Evolutionary conservation across 2,113 vertebrate genomes (phyloP).

Genomic region (Gadus macrocephalus): DNA sequence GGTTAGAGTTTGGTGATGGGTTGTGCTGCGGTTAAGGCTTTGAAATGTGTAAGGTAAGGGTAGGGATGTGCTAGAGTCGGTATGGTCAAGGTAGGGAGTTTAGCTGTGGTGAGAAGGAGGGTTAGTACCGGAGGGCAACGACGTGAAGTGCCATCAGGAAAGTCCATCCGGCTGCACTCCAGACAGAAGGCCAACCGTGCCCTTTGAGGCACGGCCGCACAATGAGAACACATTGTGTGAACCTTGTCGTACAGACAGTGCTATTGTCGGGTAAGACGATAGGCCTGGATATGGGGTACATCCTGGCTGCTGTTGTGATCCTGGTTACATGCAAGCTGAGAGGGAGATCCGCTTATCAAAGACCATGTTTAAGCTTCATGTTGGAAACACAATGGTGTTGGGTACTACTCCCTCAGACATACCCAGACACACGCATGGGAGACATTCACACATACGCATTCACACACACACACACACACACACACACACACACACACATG

Average conservation of each 20-base stretch:
- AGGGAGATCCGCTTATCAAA: constrained; percentile 64
- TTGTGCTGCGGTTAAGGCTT: too few species aligned
- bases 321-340: constrained; percentile 54
- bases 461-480: background rate
- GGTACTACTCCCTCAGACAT: background rate
- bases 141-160: too few species aligned
- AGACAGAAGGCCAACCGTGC: constrained; percentile 57
- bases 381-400: constrained; percentile 50
- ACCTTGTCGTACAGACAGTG: constrained; percentile 65
- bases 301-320: constrained; percentile 57
- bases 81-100: too few species aligned
- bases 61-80: too few species aligned
- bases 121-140: too few species aligned
- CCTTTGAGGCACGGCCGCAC: constrained; percentile 47
- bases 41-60: too few species aligned
- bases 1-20: too few species aligned
- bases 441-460: constrained; percentile 10
- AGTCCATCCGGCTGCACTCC: background rate
- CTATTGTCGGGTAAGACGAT: constrained; percentile 64
- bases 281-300: constrained; percentile 27
- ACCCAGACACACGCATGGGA: background rate
- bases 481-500: too few species aligned
- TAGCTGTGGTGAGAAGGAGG: too few species aligned
- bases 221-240: constrained; percentile 67
- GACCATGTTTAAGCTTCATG: constrained; percentile 60